Conservation (phyloP, 2,888 invertebrate species). For the Cryptus viduatorius region DNA sequence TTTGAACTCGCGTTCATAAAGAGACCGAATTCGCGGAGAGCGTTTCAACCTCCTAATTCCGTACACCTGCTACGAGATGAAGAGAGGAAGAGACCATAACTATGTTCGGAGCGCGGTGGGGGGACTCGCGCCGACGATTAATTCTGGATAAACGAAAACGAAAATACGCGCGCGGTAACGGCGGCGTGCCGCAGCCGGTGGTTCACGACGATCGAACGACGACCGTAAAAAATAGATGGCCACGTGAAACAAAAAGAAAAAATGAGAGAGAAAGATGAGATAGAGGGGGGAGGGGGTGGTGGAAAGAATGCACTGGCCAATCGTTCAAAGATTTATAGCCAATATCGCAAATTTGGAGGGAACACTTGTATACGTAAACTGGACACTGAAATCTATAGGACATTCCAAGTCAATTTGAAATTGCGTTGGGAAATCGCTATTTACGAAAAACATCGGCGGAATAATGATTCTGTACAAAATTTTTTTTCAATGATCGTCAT, state of each 20-base stretch:
- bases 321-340: constrained; percentile 57
- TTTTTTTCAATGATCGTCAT: background rate
- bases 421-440: background rate
- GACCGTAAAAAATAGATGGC: constrained; percentile 42
- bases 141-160: constrained; percentile 65
- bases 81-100: constrained; percentile 56
- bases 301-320: constrained; percentile 46
- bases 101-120: constrained; percentile 22
- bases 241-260: constrained; percentile 33
- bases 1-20: constrained; percentile 41
- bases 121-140: constrained; percentile 53
- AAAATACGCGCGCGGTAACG: constrained; percentile 43
- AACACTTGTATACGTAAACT: background rate
- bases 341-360: constrained; percentile 54
- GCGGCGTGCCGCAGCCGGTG: constrained; percentile 34
- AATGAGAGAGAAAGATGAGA: constrained; percentile 1
- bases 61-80: constrained; percentile 62
- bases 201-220: constrained; percentile 31
- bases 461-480: background rate
- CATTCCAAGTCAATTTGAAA: background rate
- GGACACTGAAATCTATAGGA: background rate
- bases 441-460: background rate
- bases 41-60: constrained; percentile 52
- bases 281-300: background rate
- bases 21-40: constrained; percentile 17